Percentiles rank a stretch among this genome's conserved stretches.
phyloP scores from a whole-genome alignment of 2,113 vertebrate species.

The Ictalurus furcatus region DNA sequence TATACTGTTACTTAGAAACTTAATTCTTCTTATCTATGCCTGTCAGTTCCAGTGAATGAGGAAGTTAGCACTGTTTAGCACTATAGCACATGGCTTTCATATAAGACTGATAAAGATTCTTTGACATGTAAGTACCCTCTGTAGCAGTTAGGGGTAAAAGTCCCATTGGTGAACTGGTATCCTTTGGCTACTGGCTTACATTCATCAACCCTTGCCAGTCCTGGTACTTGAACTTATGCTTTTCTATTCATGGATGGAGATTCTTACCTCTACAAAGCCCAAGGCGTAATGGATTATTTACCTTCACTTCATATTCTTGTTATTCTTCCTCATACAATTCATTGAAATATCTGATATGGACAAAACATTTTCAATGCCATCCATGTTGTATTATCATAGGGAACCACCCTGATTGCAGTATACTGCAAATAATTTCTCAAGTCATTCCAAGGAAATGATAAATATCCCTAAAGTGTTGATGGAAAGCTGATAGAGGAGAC shows the following conservation, averaged over 20 bases:
- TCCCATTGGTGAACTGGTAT: neutral
- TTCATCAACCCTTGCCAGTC: neutral
- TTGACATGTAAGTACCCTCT: neutral
- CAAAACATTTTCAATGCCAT: neutral
- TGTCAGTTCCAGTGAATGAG: neutral
- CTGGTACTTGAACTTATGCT: neutral
- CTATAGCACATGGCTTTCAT: neutral
- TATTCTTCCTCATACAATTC: neutral
- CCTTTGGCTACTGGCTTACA: neutral
- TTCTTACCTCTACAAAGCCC: neutral
- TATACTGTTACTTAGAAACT: neutral
- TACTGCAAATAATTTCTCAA: neutral
- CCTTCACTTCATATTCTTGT: neutral
- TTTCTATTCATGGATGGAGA: neutral
- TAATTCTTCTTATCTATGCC: neutral
- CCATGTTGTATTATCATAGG: neutral
- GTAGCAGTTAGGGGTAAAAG: neutral
- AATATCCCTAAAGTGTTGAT: neutral
- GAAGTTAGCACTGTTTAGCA: neutral
- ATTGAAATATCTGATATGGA: neutral
- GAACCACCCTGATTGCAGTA: neutral
- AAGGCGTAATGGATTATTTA: neutral
- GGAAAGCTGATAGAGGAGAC: neutral
- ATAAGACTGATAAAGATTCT: neutral
- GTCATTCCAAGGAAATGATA: neutral